Evolutionary conservation across 2,888 invertebrate genomes (phyloP), one percentile per base, ranked within the genome.

Genomic region (Argynnis bischoffii): DNA sequence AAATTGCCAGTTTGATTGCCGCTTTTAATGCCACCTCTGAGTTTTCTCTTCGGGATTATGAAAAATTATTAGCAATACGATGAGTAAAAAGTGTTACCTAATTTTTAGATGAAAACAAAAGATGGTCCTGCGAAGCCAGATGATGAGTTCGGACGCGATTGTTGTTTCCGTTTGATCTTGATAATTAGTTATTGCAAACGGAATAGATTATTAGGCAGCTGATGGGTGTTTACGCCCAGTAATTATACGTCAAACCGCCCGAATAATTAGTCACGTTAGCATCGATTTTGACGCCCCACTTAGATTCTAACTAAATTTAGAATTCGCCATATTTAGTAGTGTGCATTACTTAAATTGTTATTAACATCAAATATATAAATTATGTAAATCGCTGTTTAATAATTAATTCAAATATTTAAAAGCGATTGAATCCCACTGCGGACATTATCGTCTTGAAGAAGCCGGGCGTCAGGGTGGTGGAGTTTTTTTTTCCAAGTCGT

Each of bases 1-100:
- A 81, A 87, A 90, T 90, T 90, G 87, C 85, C 88, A 81, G 88
- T 90, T 89, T 88, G 87, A 90, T 90, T 87, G 89, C 88, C 84
- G 81, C 74, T 87, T 87, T 89, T 88, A 90, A 89, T 88, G 87
- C 86, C 82, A 81, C 80, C 84, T 81, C 80, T 78, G 78, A 83
- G 83, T 85, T 87, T 85, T 84, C 84, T 84, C 83, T 77, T 76
- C 76, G 77, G 82, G 83, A 82, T 86, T 83, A 82, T 79, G 76
- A 76, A 77, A 77, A 77, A 77, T 80, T 77, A 76, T 78, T 77
- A 76, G 73, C 73, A 69, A 76, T 75, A 76, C 75, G 72, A 78
- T 75, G 78, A 74, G 75, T 69, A 66, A 70, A 69, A 73, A 75
- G 74, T 74, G 66, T 74, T 71, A 69, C 56, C 63, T 48, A 69